phyloP scores from a whole-genome alignment of 2,888 invertebrate genomes.

The Pachydiplax longipennis region DNA sequence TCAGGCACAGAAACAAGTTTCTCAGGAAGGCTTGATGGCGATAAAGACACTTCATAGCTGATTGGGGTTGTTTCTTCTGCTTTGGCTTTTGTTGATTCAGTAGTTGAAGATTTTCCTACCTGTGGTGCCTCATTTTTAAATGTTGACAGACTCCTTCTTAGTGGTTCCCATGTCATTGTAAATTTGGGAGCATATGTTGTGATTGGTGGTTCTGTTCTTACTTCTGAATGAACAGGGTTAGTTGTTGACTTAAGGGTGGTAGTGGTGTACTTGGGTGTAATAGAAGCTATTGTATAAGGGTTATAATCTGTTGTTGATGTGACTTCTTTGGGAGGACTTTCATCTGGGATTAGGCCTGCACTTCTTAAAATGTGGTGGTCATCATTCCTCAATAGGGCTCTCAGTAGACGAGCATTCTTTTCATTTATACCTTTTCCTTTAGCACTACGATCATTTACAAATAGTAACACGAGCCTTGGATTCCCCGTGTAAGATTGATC shows the following conservation, averaged over 20 bases:
- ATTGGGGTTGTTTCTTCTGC: neutral
- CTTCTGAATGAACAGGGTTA: neutral
- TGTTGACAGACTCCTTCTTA: neutral
- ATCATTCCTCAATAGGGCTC: constrained; percentile 17
- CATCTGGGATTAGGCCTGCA: constrained; percentile 29
- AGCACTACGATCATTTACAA: constrained; percentile 27
- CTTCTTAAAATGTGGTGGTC: constrained; percentile 2
- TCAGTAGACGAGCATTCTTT: constrained; percentile 39
- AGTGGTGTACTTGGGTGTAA: neutral
- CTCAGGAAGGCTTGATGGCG: constrained; percentile 1
- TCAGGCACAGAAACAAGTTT: neutral
- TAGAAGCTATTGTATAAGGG: neutral
- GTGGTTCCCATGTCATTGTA: constrained; percentile 13
- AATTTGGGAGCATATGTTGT: constrained; percentile 9
- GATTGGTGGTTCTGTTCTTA: constrained; percentile 14
- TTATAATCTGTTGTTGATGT: neutral
- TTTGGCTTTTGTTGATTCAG: neutral
- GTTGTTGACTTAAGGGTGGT: neutral
- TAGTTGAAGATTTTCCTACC: neutral
- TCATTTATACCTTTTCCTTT: constrained; percentile 26
- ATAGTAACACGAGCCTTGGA: constrained; percentile 25
- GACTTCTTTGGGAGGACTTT: neutral
- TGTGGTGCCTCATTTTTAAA: neutral
- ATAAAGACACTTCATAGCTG: neutral
- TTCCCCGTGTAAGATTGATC: neutral